Base-by-base conservation (phyloP, 1,140 invertebrate species). In the Macrotrachela quadricornifera region DNA sequence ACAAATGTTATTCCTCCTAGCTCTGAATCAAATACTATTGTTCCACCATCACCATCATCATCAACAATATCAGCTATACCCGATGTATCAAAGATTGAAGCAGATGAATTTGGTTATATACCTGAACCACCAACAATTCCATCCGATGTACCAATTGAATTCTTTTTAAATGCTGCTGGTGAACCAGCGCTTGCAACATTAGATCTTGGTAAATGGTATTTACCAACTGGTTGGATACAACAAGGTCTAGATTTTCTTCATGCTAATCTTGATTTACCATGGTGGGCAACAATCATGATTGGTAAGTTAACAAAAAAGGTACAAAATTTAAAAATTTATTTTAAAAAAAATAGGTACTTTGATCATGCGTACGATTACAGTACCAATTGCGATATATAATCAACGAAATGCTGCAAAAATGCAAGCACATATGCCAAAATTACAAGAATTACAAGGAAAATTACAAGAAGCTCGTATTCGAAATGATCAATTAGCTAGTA, bases 211-310 rank as follows among this genome's bases (percentile, higher is more conserved):
- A 44, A 38, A 15, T 36, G 12, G 8, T 55, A 39, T 18, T 44
- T 42, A 48, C 54, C 54, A 30, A 42, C 18, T 40, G 54, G 54
- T 16, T 55, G 54, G 54, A 42, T 55, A 15, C 54, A 55, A 36
- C 39, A 30, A 11, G 1, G 45, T n/a, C 37, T 55, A 11, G 54
- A 55, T 46, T 21, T 46, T 13, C 46, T 55, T 39, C 54, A 55
- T 16, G 49, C 18, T 30, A 38, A 44, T 36, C 30, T 49, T 36
- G 54, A 36, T 36, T 21, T 55, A 18, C 38, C 42, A 39, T 55
- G 54, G 54, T 46, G 40, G 44, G 45, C 39, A 46, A 18, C 47
- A n/a, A 50, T 55, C 36, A 41, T 40, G 6, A 18, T n/a, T n/a
- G n/a, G n/a, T n/a, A n/a, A n/a, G n/a, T n/a, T n/a, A 40, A 40